Evolutionary conservation across 2,797 vertebrate species (phyloP).

Genomic region (Aphelocoma californica): DNA sequence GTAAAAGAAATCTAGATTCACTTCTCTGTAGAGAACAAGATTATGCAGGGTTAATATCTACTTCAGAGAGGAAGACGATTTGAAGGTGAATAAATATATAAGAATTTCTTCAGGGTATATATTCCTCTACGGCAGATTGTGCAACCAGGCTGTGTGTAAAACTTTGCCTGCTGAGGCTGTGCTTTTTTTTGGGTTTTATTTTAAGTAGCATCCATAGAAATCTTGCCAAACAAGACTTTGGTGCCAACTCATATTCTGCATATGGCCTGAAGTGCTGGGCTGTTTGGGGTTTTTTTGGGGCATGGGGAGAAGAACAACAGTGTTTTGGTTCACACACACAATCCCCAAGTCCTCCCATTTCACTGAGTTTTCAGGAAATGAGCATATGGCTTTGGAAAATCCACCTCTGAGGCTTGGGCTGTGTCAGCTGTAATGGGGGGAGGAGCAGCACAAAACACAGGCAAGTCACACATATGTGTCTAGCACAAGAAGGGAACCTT

Average conservation of each 20-base stretch:
- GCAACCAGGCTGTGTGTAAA: neutral
- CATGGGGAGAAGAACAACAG: neutral
- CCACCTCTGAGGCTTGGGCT: neutral
- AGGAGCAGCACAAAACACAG: neutral
- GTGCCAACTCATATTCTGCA: neutral
- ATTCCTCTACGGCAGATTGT: neutral
- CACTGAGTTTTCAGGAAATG: neutral
- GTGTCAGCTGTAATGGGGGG: neutral
- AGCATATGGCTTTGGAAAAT: slow-evolving; percentile 18
- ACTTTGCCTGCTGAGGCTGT: neutral
- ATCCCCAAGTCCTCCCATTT: neutral
- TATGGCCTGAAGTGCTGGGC: neutral
- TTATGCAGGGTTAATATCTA: neutral
- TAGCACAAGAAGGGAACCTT: neutral
- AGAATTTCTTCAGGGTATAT: neutral
- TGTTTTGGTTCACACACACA: neutral
- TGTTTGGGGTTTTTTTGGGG: neutral
- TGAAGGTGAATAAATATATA: neutral
- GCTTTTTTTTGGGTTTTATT: neutral
- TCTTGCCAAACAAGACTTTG: neutral
- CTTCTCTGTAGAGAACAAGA: neutral
- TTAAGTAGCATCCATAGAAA: neutral
- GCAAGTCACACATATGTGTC: neutral
- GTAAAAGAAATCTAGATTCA: neutral
- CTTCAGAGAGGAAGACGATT: neutral